phyloP scores from a whole-genome alignment of 2,113 vertebrate genomes.

The Conger conger region DNA sequence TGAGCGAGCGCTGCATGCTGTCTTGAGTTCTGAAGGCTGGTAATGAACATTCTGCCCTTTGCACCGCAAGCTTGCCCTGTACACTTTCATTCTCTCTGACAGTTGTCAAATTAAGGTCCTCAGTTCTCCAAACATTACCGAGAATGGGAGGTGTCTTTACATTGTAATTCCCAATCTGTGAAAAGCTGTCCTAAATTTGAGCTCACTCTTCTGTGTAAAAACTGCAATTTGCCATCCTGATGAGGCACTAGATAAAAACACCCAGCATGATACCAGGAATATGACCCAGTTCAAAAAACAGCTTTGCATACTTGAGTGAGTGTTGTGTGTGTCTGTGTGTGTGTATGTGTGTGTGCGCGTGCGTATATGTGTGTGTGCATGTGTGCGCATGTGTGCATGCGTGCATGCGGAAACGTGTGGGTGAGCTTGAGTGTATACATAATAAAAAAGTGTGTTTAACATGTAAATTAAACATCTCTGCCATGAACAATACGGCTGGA shows the following conservation, averaged over 20 bases:
- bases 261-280: background rate
- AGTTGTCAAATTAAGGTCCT: background rate
- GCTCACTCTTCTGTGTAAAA: background rate
- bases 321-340: background rate
- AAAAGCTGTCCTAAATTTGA: background rate
- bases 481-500: background rate
- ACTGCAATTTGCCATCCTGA: background rate
- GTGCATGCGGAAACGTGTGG: background rate
- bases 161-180: background rate
- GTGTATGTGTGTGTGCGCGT: background rate
- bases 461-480: background rate
- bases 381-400: background rate
- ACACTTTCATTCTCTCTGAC: background rate
- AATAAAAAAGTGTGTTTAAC: background rate
- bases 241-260: background rate
- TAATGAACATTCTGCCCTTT: conserved; percentile 4
- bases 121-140: background rate
- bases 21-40: background rate
- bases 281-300: background rate
- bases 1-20: background rate
- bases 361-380: background rate
- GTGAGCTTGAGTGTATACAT: background rate
- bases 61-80: background rate
- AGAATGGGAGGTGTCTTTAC: background rate
- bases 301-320: too few species aligned